Conservation (phyloP, 2,113 vertebrate genomes). For the Phaetusa simplex region DNA sequence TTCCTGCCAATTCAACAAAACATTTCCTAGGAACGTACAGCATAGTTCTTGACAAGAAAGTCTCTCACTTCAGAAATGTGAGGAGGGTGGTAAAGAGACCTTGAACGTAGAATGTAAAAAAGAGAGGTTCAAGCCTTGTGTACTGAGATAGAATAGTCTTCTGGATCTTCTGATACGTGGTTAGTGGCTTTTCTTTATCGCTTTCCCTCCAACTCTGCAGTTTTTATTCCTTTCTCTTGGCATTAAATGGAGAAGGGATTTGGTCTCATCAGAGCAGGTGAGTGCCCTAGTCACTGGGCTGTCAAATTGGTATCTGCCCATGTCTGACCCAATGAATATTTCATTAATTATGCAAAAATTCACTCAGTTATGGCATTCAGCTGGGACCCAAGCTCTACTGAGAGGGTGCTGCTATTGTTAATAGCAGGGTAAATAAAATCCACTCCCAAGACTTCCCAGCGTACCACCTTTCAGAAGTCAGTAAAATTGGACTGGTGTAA, state of each 20-base stretch:
- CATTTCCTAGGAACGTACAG: not conserved
- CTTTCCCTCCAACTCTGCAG: not conserved
- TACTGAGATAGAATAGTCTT: not conserved
- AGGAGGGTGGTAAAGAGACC: not conserved
- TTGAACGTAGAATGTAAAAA: not conserved
- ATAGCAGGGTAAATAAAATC: not conserved
- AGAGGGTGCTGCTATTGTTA: not conserved
- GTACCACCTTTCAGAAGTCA: not conserved
- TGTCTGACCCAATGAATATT: not conserved
- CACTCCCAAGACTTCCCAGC: not conserved
- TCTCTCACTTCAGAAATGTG: not conserved
- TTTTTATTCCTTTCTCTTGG: not conserved
- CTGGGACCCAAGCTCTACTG: not conserved
- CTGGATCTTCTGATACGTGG: not conserved
- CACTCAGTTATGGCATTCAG: not conserved
- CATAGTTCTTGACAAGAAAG: not conserved
- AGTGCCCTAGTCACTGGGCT: not conserved
- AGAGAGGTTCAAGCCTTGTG: not conserved
- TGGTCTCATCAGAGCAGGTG: not conserved
- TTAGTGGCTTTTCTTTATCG: not conserved
- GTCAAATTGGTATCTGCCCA: not conserved
- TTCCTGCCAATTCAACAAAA: slow-evolving; percentile 5
- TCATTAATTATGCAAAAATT: not conserved
- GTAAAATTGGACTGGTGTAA: not conserved
- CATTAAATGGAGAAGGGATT: not conserved